These are phyloP conservation scores for Odobenus rosmarus DNA, from an alignment of 2,113 vertebrate species.

Conservation along the genomic window DNA sequence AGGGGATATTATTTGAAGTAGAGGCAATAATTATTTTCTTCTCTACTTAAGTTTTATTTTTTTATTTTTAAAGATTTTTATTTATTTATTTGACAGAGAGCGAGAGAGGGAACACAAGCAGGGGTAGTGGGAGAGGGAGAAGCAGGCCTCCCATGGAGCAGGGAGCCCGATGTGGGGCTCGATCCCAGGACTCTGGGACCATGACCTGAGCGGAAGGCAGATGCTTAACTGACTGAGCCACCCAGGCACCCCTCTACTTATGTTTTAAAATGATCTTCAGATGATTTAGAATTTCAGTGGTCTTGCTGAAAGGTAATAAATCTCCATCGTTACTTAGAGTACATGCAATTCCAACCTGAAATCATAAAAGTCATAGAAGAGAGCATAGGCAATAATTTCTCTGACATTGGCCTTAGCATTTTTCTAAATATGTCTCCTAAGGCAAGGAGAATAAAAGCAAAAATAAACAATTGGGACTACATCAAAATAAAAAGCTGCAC, in stretches of 20 bases:
- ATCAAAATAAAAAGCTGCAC: background rate
- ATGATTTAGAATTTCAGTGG: conserved; percentile 25
- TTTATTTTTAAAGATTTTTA: no score
- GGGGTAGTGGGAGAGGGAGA: no score
- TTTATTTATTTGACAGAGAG: no score
- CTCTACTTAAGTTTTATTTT: background rate
- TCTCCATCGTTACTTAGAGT: conserved; percentile 29
- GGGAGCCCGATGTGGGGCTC: no score
- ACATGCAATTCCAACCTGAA: background rate
- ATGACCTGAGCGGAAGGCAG: no score
- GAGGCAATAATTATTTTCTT: conserved; percentile 11
- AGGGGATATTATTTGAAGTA: conserved; percentile 33
- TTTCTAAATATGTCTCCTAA: background rate
- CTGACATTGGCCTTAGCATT: background rate
- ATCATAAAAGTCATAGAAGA: background rate
- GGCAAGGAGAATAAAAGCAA: background rate
- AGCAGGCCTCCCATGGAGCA: no score
- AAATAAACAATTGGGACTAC: background rate
- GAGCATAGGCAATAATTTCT: background rate
- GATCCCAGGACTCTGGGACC: no score
- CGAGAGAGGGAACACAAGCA: no score
- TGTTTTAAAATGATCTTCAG: conserved; percentile 20
- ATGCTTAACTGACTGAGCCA: no score
- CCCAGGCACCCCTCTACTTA: background rate
- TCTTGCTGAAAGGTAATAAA: conserved; percentile 13